Percentiles rank a stretch among this genome's conserved stretches.
These are phyloP conservation scores for Centropristis striata DNA, from an alignment of 2,113 vertebrate genomes.

Conservation along the genomic window DNA sequence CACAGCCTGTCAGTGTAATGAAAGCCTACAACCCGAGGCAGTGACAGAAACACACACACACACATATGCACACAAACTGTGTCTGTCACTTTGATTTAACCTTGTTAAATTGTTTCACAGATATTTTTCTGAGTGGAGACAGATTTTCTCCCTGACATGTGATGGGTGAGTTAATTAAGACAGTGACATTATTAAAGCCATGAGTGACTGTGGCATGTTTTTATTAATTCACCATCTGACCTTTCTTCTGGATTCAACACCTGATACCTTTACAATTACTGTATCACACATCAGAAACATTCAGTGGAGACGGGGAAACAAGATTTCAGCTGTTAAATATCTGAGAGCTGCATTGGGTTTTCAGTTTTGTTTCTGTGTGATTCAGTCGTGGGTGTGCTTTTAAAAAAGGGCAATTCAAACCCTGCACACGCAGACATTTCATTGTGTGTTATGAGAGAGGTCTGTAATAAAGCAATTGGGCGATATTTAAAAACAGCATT, in stretches of 20 bases:
- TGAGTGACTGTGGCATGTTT: slow-evolving; percentile 66
- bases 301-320: neutral
- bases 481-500: slow-evolving; percentile 59
- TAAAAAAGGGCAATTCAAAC: slow-evolving; percentile 13
- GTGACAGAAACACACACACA: slow-evolving; percentile 17
- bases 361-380: slow-evolving; percentile 30
- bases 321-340: slow-evolving; percentile 25
- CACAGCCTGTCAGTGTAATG: slow-evolving; percentile 59
- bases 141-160: slow-evolving; percentile 55
- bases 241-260: slow-evolving; percentile 71
- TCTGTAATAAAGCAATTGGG: slow-evolving; percentile 55
- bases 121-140: slow-evolving; percentile 49
- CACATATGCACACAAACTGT: slow-evolving; percentile 44
- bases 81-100: slow-evolving; percentile 68
- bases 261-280: slow-evolving; percentile 61
- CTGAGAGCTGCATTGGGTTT: slow-evolving; percentile 13
- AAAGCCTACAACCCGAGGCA: slow-evolving; percentile 46
- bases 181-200: slow-evolving; percentile 77
- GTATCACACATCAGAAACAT: slow-evolving; percentile 26
- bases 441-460: neutral
- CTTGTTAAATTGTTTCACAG: slow-evolving; percentile 56
- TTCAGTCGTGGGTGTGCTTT: slow-evolving; percentile 13
- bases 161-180: slow-evolving; percentile 78
- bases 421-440: neutral
- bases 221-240: slow-evolving; percentile 79